Conservation (phyloP, 2,888 invertebrate species). For the Scaptomyza cyrtandrae region DNA sequence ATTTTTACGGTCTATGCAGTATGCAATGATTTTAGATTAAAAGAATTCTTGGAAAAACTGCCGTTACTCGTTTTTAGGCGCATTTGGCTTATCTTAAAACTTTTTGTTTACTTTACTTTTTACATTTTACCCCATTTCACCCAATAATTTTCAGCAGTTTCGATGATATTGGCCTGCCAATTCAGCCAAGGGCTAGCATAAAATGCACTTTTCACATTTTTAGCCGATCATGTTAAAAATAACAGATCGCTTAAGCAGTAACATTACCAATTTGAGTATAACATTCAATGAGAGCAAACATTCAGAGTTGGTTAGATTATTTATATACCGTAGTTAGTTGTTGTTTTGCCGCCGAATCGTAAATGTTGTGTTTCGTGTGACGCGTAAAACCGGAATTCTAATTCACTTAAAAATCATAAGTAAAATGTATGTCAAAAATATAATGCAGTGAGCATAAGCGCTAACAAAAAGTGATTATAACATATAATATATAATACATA, state of each 20-base stretch:
- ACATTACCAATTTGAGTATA: slow-evolving; percentile 43
- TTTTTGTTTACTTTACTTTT: no score
- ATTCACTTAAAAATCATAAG: slow-evolving; percentile 20
- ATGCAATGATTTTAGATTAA: no score
- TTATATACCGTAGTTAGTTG: slow-evolving; percentile 25
- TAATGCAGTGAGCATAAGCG: slow-evolving; percentile 3
- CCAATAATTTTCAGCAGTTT: no score
- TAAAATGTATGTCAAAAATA: slow-evolving; percentile 30
- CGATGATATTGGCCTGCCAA: no score
- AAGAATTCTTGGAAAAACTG: no score
- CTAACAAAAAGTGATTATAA: slow-evolving; percentile 1
- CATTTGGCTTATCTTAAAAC: no score
- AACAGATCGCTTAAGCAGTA: slow-evolving; percentile 25
- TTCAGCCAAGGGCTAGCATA: no score
- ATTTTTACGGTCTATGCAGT: no score
- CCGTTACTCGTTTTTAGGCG: no score
- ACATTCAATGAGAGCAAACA: slow-evolving; percentile 18
- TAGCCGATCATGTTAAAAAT: slow-evolving; percentile 5
- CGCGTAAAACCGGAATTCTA: not conserved
- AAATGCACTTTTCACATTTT: no score
- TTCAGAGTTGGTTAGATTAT: slow-evolving; percentile 1
- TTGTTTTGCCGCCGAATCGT: slow-evolving; percentile 32
- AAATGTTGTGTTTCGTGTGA: not conserved
- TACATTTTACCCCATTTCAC: no score
- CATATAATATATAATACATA: not conserved